Conservation (phyloP, 1,140 invertebrate species). For the Zaprionus capensis region DNA sequence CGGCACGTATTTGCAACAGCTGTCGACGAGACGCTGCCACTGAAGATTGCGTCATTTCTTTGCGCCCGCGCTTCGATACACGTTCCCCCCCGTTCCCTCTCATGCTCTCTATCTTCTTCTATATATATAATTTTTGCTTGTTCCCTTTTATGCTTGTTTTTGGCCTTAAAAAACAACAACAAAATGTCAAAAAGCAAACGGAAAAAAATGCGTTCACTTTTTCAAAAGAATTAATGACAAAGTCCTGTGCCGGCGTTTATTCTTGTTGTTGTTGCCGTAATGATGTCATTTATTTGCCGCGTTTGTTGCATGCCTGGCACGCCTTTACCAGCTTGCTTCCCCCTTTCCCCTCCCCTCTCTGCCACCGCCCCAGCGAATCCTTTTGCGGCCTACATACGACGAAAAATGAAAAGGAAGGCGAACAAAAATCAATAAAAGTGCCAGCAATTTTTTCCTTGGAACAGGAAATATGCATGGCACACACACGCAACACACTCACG, state of each 20-base stretch:
- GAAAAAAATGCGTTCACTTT: constrained; percentile 19
- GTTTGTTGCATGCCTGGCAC: constrained; percentile 26
- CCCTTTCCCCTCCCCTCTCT: background rate
- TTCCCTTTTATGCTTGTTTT: background rate
- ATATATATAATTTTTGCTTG: background rate
- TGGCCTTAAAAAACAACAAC: background rate
- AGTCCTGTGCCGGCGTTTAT: constrained; percentile 9
- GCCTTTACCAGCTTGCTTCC: background rate
- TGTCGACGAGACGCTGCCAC: background rate
- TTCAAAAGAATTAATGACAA: constrained; percentile 20
- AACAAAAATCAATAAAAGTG: constrained; percentile 47
- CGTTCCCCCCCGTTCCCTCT: background rate
- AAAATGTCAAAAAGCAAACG: background rate
- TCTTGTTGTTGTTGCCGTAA: constrained; percentile 15
- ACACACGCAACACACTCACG: constrained; percentile 12
- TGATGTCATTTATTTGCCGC: constrained; percentile 38
- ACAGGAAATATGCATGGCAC: constrained; percentile 40
- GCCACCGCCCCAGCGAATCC: constrained; percentile 19
- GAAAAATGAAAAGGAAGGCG: constrained; percentile 6
- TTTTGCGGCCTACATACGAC: constrained; percentile 38
- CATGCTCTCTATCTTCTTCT: background rate
- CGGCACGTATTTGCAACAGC: constrained; percentile 35
- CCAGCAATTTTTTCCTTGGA: constrained; percentile 28
- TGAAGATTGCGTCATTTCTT: constrained; percentile 37
- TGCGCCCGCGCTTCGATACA: background rate